Conservation (phyloP, 2,888 invertebrate species). For the Anagyrus pseudococci region DNA sequence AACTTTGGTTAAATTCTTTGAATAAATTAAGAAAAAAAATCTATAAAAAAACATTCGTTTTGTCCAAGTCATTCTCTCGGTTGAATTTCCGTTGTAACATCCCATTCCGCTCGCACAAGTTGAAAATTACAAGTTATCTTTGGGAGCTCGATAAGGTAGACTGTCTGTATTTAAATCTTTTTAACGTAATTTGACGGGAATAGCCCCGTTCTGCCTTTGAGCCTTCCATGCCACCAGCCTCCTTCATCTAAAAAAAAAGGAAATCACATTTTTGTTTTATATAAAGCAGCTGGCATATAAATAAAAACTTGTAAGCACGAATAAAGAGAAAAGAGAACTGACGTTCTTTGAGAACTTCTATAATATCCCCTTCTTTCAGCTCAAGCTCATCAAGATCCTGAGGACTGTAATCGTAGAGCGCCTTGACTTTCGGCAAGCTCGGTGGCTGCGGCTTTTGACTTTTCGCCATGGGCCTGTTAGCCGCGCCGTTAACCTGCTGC, state of each 20-base stretch:
- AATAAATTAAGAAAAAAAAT: too few relatives aligned
- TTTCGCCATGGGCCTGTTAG: slow-evolving; percentile 45
- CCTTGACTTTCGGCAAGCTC: slow-evolving; percentile 62
- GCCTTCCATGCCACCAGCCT: slow-evolving; percentile 74
- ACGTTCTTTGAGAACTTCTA: slow-evolving; percentile 70
- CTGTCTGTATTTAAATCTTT: slow-evolving; percentile 45
- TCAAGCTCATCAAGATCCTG: slow-evolving; percentile 72
- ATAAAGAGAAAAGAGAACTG: slow-evolving; percentile 41
- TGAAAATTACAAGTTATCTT: slow-evolving; percentile 29
- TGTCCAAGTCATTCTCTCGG: too few relatives aligned
- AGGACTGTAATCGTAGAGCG: slow-evolving; percentile 70
- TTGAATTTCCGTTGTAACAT: slow-evolving; percentile 12
- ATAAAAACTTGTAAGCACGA: too few relatives aligned
- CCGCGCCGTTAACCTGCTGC: slow-evolving; percentile 11
- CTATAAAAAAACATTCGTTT: slow-evolving; percentile 18
- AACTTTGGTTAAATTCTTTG: too few relatives aligned
- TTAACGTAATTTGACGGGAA: slow-evolving; percentile 73
- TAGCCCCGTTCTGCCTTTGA: slow-evolving; percentile 67
- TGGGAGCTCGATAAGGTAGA: slow-evolving; percentile 27
- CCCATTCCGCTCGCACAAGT: slow-evolving; percentile 16
- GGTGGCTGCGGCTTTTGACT: slow-evolving; percentile 60
- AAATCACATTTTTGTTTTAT: too few relatives aligned
- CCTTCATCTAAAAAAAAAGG: slow-evolving; percentile 66
- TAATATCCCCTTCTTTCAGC: slow-evolving; percentile 67
- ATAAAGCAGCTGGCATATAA: too few relatives aligned